phyloP scores from a whole-genome alignment of 2,113 vertebrate genomes.

The Azemiops feae region DNA sequence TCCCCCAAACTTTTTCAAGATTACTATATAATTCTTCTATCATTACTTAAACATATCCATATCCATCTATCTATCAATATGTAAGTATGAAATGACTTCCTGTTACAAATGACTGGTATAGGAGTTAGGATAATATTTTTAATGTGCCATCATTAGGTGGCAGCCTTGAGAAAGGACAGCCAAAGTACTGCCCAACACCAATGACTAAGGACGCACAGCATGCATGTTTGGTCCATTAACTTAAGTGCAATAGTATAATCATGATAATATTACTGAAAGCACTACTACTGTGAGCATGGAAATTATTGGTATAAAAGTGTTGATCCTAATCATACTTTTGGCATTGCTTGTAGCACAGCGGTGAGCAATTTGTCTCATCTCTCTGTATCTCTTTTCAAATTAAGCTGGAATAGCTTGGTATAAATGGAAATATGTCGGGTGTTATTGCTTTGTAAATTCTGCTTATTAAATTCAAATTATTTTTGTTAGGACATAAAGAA shows the following conservation, averaged over 20 bases:
- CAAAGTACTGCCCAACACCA: neutral
- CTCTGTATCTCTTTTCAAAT: neutral
- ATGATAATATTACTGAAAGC: neutral
- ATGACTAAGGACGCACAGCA: neutral
- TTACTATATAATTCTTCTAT: neutral
- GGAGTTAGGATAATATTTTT: neutral
- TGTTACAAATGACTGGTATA: neutral
- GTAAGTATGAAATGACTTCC: neutral
- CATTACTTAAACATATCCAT: neutral
- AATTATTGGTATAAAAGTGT: neutral
- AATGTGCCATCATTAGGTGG: neutral
- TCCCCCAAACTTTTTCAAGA: neutral
- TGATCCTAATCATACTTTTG: neutral
- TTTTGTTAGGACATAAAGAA: neutral
- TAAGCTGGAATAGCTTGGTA: neutral
- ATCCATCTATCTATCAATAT: neutral
- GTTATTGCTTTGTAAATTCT: neutral
- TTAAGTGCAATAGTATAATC: neutral
- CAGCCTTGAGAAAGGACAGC: neutral
- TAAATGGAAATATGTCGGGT: neutral
- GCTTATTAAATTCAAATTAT: slow-evolving; percentile 14
- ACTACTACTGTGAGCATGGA: neutral
- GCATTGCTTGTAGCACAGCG: neutral
- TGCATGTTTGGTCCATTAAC: neutral
- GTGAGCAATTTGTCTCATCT: neutral